Evolutionary conservation across 2,113 vertebrate species (phyloP).

Genomic region (Chloropsis hardwickii): DNA sequence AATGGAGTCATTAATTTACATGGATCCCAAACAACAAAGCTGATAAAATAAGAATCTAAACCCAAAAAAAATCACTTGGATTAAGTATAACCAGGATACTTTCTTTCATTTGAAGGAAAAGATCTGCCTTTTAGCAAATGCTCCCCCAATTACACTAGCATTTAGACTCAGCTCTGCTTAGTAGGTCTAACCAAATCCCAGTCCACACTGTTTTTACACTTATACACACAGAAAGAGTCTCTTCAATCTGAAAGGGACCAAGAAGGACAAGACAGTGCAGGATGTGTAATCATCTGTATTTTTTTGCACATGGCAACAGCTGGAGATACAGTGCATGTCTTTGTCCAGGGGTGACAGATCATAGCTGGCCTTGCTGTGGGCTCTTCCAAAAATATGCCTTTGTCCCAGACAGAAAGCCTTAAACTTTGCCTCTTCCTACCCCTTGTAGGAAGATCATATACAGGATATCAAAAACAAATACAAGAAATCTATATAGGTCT

Average conservation of each 20-base stretch:
- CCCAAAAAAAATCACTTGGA: not conserved
- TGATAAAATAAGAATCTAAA: not conserved
- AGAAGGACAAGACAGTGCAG: not conserved
- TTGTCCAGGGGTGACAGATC: not conserved
- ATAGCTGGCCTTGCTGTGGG: not conserved
- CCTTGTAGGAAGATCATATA: not conserved
- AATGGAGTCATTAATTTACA: not conserved
- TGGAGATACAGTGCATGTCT: not conserved
- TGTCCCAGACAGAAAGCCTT: not conserved
- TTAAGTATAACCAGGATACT: not conserved
- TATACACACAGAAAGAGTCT: not conserved
- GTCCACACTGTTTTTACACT: not conserved
- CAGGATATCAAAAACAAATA: not conserved
- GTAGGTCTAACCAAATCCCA: not conserved
- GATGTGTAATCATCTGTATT: accelerated
- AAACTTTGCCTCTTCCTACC: not conserved
- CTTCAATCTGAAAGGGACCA: accelerated
- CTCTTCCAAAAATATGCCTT: not conserved
- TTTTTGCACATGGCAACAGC: not conserved
- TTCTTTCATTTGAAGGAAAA: not conserved
- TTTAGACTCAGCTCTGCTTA: not conserved
- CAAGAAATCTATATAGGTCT: no score
- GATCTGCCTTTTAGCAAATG: not conserved
- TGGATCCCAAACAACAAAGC: not conserved
- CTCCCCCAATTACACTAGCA: not conserved